Evolutionary conservation across 2,888 invertebrate species (phyloP), one percentile per base, ranked within the genome.

Genomic region (Ochropacha duplaris): DNA sequence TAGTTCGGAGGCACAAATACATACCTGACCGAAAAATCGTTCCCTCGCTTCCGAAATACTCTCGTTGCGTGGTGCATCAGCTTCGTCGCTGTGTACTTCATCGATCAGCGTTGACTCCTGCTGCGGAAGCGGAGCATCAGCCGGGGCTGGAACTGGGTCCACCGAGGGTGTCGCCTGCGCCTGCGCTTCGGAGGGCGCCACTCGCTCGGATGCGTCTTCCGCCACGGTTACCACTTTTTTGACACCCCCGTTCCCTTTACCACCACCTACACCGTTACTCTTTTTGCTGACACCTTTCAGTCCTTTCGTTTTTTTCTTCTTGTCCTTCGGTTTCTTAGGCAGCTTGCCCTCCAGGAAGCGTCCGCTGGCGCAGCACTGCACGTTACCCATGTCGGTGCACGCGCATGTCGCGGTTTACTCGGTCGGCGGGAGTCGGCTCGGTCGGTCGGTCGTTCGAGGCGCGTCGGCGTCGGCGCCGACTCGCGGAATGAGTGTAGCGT

Each of bases 301-400:
- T 71, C 72, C 78, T 69, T 78, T 79, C 49, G 65, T 57, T 65
- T 84, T 84, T 54, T 81, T 75, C 61, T 83, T 86, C 69, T 88
- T 87, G 63, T 76, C 85, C 71, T 89, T 89, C 58, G 80, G 81
- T 65, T 88, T 88, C 64, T 84, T 88, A 56, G 83, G 83, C 74
- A 78, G 75, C 68, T 88, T 90, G 77, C 87, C 88, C 73, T 86
- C 79, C 73, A 74, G 82, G 78, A 88, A 87, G 82, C 87, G 89
- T 82, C 88, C 88, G 84, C 86, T 90, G 80, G 90, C 90, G 91
- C 92, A 92, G 88, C 92, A 92, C 87, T 92, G 92, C 92, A 91
- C 92, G 78, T 92, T 92, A 90, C 92, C 92, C 92, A 92, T 92
- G 85, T 82, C 91, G 85, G 84, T 74, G 83, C 81, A 83, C 83